Conservation (phyloP, 2,888 invertebrate species). For the Lepidochrysops patricia region DNA sequence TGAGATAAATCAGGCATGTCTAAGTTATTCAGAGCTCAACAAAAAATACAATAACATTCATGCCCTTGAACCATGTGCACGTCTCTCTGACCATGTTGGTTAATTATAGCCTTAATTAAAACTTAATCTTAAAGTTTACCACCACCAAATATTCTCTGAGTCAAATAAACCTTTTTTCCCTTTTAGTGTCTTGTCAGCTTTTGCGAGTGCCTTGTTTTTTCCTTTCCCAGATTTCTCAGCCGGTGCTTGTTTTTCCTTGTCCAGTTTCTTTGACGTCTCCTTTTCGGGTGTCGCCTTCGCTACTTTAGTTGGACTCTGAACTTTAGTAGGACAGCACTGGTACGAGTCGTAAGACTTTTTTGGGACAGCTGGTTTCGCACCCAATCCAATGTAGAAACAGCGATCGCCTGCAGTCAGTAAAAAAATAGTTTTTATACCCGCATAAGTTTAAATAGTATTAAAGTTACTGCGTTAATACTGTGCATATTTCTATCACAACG, state of each 20-base stretch:
- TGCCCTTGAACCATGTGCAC: conserved; percentile 64
- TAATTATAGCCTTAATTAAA: conserved; percentile 33
- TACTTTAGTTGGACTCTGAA: conserved; percentile 84
- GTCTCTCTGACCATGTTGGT: conserved; percentile 48
- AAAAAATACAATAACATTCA: conserved; percentile 41
- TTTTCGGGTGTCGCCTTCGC: conserved; percentile 81
- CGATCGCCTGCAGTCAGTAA: conserved; percentile 96
- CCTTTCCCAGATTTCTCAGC: conserved; percentile 55
- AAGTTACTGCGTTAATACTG: conserved; percentile 68
- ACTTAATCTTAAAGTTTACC: conserved; percentile 60
- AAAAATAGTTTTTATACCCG: conserved; percentile 83
- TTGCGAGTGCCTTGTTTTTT: conserved; percentile 69
- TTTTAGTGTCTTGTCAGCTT: conserved; percentile 74
- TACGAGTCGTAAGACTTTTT: conserved; percentile 89
- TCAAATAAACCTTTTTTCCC: conserved; percentile 89
- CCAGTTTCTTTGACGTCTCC: conserved; percentile 74
- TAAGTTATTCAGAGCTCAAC: conserved; percentile 2
- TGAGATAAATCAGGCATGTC: conserved; percentile 41
- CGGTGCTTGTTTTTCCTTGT: conserved; percentile 54
- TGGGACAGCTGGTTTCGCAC: conserved; percentile 85
- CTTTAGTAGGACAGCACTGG: conserved; percentile 93
- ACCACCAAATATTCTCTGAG: conserved; percentile 89
- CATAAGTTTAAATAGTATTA: conserved; percentile 51
- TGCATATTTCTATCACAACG: conserved; percentile 53
- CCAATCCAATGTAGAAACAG: conserved; percentile 97